phyloP scores from a whole-genome alignment of 2,888 invertebrate genomes.

The Amphiduros pacificus region DNA sequence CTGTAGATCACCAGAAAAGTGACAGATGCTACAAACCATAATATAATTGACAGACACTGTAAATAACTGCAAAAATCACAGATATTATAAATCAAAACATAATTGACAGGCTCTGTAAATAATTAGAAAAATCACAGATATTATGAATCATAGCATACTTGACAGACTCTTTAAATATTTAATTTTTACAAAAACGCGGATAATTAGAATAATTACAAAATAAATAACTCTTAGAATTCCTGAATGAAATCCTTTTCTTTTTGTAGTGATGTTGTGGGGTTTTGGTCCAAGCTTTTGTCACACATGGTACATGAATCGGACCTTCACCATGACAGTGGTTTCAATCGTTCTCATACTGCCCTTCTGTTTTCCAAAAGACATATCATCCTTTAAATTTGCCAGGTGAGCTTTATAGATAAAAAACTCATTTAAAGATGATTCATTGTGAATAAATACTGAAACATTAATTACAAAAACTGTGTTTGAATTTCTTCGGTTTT shows the following conservation, averaged over 20 bases:
- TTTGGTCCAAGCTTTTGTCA: conserved; percentile 2
- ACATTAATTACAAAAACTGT: no score
- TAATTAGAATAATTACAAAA: no score
- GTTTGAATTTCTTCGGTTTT: no score
- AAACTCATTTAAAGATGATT: background rate
- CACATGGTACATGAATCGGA: conserved; percentile 11
- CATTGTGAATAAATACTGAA: no score
- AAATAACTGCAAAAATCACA: no score
- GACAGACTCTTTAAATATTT: background rate
- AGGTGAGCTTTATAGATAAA: background rate
- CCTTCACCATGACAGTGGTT: conserved; percentile 13
- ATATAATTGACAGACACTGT: no score
- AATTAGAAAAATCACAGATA: background rate
- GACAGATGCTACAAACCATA: no score
- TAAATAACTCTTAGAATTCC: no score
- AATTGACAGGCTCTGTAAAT: no score
- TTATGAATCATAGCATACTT: background rate
- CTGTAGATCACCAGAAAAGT: no score
- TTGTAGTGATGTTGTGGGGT: conserved; percentile 5
- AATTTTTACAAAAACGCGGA: no score
- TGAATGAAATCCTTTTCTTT: background rate
- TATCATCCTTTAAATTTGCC: background rate
- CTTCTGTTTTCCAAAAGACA: conserved; percentile 14
- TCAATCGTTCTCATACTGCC: conserved; percentile 19
- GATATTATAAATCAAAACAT: no score